phyloP scores from a whole-genome alignment of 2,113 vertebrate species.

The Hippocampus zosterae region DNA sequence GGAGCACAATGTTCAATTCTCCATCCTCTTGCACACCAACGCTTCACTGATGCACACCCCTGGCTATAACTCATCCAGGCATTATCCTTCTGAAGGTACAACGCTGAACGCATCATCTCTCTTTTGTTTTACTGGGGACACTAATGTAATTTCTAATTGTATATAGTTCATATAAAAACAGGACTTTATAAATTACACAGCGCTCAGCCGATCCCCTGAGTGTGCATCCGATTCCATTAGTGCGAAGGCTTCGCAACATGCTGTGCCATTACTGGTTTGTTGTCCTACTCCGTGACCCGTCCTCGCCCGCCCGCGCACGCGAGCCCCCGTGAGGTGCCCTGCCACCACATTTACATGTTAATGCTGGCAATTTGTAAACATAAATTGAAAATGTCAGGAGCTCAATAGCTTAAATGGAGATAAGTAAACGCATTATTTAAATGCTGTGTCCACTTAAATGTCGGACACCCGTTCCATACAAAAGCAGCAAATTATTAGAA shows the following conservation, averaged over 20 bases:
- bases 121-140: too few species aligned
- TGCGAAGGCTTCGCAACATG: constrained; percentile 43
- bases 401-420: constrained; percentile 72
- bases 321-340: constrained; percentile 61
- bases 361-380: constrained; percentile 74
- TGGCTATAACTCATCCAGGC: not conserved
- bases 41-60: too few species aligned
- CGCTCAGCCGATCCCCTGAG: constrained; percentile 23
- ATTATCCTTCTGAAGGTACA: not conserved
- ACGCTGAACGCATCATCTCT: not conserved
- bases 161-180: not conserved
- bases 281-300: constrained; percentile 58
- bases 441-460: constrained; percentile 62
- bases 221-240: constrained; percentile 44
- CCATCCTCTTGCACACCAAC: too few species aligned
- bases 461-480: constrained; percentile 53
- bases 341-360: constrained; percentile 68
- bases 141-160: not conserved
- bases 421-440: constrained; percentile 70
- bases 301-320: constrained; percentile 56
- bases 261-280: constrained; percentile 57
- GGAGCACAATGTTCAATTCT: too few species aligned
- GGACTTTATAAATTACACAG: constrained; percentile 1
- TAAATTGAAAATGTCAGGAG: constrained; percentile 75
- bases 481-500: constrained; percentile 50